These are phyloP conservation scores for Antrozous pallidus DNA, from an alignment of 2,797 vertebrate species.

Conservation along the genomic window DNA sequence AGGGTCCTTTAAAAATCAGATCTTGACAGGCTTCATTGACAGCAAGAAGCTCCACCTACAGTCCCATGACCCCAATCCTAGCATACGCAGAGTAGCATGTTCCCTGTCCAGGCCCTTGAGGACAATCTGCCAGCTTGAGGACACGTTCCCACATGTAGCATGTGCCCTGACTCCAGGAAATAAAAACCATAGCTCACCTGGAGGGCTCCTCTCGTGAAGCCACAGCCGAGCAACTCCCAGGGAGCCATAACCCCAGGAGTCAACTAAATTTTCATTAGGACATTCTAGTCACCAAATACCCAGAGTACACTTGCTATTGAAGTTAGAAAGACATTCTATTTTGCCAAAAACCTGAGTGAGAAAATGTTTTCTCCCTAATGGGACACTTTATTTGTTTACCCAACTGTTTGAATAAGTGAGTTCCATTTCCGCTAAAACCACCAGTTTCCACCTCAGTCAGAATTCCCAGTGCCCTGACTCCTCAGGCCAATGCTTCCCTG, in stretches of 20 bases:
- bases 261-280: not conserved
- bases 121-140: not conserved
- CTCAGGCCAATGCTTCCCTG: constrained; percentile 6
- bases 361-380: not conserved
- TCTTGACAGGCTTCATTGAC: not conserved
- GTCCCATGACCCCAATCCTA: not conserved
- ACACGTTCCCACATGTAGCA: not conserved
- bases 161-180: not conserved
- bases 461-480: constrained; percentile 24
- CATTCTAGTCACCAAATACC: not conserved
- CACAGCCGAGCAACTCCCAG: not conserved
- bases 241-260: not conserved
- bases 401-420: constrained; percentile 2
- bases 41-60: not conserved
- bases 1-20: not conserved
- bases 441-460: constrained; percentile 31
- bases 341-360: not conserved
- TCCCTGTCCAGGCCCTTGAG: not conserved
- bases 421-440: constrained; percentile 30
- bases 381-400: constrained; percentile 23
- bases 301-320: not conserved
- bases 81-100: not conserved
- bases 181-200: not conserved
- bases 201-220: not conserved
- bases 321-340: constrained; percentile 16